Base-by-base conservation (phyloP, 1,140 invertebrate genomes). In the Zaprionus kolodkinae region DNA sequence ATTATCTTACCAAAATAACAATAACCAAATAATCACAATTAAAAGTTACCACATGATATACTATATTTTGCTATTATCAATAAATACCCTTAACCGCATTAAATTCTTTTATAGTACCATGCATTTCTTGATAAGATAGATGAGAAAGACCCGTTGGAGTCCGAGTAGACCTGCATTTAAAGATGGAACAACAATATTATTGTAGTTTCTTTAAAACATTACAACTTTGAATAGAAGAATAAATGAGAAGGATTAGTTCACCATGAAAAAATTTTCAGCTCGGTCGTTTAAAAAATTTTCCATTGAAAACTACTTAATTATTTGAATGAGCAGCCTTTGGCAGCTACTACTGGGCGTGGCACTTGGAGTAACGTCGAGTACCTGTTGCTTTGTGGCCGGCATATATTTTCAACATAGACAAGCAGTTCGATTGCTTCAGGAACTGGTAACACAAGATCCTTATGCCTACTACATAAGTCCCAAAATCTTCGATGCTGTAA, bases 391-490 rank as follows among this genome's bases (percentile, higher is more conserved):
- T 59, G 52, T 78, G 54, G 80, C 73, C 30, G 86, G 86, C 5
- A 45, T 71, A 36, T 86, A 90, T 35, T 75, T 82, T 36, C 86
- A 89, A n/a, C 86, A 90, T 27, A n/a, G 13, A 0, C 61, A 86
- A 61, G 75, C 86, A 12, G 63, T 33, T 6, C 64, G 62, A 10
- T 55, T 61, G 0, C 33, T 89, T 35, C 55, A 79, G 21, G 27
- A 82, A 30, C 25, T 91, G 27, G 59, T 84, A 17, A 60, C 79
- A 62, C 71, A 61, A 6, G 78, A 91, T 91, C 82, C 86, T 6
- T 91, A 91, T 62, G 90, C 78, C 60, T 87, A 79, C 70, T 87
- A 84, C 38, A 63, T 91, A 13, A 80, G 90, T 62, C 56, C 71
- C 6, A 86, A 90, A 59, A 71, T 91, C 48, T 73, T 70, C 40